Percentiles rank a stretch among this genome's conserved stretches.
These are phyloP conservation scores for Poicephalus meyeri DNA, from an alignment of 2,113 vertebrate genomes.

Conservation along the genomic window DNA sequence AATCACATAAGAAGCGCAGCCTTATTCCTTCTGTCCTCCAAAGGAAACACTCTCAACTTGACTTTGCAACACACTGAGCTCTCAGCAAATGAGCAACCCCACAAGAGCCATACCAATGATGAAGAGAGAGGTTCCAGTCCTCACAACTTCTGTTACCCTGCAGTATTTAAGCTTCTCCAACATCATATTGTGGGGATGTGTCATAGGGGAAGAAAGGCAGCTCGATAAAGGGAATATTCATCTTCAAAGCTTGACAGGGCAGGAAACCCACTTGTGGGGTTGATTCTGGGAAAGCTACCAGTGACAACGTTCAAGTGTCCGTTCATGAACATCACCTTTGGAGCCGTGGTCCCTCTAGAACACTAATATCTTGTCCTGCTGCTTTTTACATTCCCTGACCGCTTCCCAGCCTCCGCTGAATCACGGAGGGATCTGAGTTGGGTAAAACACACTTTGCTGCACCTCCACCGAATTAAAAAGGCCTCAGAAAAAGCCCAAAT, in stretches of 20 bases:
- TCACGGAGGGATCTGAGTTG: accelerated
- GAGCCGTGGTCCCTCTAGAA: not conserved
- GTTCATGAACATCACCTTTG: not conserved
- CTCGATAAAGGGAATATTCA: not conserved
- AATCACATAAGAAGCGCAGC: not conserved
- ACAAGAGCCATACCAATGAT: not conserved
- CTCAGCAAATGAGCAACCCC: accelerated
- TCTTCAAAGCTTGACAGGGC: not conserved
- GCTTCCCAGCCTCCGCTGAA: not conserved
- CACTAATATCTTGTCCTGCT: not conserved
- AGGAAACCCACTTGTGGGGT: not conserved
- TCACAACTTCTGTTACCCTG: not conserved
- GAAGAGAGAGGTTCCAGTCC: not conserved
- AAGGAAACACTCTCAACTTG: not conserved
- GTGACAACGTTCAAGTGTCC: not conserved
- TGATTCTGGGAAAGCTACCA: not conserved
- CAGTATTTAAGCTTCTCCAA: not conserved
- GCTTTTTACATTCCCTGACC: not conserved
- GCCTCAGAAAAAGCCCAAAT: not conserved
- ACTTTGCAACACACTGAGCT: not conserved
- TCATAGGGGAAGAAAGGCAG: not conserved
- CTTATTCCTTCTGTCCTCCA: not conserved
- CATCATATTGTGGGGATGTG: accelerated
- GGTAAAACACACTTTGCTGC: not conserved
- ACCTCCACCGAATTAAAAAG: not conserved